Base-by-base conservation (phyloP, 2,797 vertebrate species). In the Sebastes steindachneri region DNA sequence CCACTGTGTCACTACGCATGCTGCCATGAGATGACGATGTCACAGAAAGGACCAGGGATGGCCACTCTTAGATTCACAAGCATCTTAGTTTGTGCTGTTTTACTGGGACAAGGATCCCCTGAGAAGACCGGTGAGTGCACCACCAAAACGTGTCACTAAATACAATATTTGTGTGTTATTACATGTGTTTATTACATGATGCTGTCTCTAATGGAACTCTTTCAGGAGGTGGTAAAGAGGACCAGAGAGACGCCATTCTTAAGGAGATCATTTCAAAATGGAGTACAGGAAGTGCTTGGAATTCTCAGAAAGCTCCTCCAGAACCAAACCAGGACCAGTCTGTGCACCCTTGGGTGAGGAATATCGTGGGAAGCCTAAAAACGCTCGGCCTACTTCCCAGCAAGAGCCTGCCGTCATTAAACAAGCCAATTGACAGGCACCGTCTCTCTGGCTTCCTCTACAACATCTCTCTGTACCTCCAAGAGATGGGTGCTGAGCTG, bases 391-490 rank as follows among this genome's bases (percentile, higher is more conserved):
- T 94, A 4, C 83, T 95, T 51, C 92, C 94, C 10, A 87, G 35
- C 69, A 94, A 89, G 75, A 92, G 60, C 71, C 68, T 94, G 37
- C 92, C 93, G 6, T 91, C 93, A n/a, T 77, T 93, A 25, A 93
- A 88, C 73, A 95, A 95, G 82, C 88, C 93, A 4, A 79, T 95
- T 25, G 91, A 96, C 87, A 84, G 93, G 66, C 94, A 93, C 37
- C 89, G 96, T 29, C 95, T 97, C 65, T 97, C 97, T 19, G 93
- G 96, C 71, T 97, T 97, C 84, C 94, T 98, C 60, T 95, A 97
- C 89, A 97, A 97, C 87, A 96, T 97, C 90, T 97, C 97, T 45
- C 90, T 95, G 80, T 97, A 97, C 79, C 96, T 97, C 71, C 96
- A 97, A 73, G 96, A 95, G 90, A 94, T 96, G 92, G 95, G 95